These are phyloP conservation scores for Drosophila kambysellisi DNA, from an alignment of 2,888 invertebrate genomes.

Conservation along the genomic window DNA sequence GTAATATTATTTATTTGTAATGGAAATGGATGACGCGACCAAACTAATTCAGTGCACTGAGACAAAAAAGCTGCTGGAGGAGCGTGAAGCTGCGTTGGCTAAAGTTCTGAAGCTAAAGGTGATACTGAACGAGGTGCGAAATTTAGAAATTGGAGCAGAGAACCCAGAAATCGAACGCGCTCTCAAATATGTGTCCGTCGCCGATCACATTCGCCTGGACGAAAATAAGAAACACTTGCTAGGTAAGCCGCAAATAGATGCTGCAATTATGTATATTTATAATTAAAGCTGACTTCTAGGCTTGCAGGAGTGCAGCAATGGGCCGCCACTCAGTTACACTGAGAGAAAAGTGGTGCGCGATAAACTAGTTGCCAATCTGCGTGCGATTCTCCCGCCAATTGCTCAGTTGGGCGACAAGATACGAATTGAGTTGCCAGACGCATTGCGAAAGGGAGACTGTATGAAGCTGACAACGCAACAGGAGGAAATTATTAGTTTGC, in stretches of 20 bases:
- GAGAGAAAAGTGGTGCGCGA: conserved; percentile 79
- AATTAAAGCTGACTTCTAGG: conserved; percentile 22
- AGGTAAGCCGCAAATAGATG: conserved; percentile 40
- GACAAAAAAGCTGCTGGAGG: conserved; percentile 65
- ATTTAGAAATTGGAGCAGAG: conserved; percentile 39
- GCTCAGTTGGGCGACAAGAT: conserved; percentile 67
- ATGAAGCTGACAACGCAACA: conserved; percentile 42
- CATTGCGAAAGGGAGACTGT: conserved; percentile 37
- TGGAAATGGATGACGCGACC: conserved; percentile 52
- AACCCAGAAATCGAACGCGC: conserved; percentile 58
- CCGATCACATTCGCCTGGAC: conserved; percentile 58
- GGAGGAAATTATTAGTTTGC: conserved; percentile 66
- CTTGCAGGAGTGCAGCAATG: conserved; percentile 46
- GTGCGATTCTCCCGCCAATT: conserved; percentile 59
- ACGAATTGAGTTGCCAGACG: conserved; percentile 73
- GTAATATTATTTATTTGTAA: neutral
- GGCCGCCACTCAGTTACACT: conserved; percentile 67
- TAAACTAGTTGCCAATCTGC: conserved; percentile 64
- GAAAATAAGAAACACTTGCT: conserved; percentile 50
- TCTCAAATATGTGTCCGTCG: conserved; percentile 60
- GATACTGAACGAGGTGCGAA: conserved; percentile 68
- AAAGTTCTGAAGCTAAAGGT: conserved; percentile 76
- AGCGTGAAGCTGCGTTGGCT: conserved; percentile 65
- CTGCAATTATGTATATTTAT: neutral
- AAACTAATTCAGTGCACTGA: conserved; percentile 69